Evolutionary conservation across 2,888 invertebrate species (phyloP).

Genomic region (Dinocampus coccinellae): DNA sequence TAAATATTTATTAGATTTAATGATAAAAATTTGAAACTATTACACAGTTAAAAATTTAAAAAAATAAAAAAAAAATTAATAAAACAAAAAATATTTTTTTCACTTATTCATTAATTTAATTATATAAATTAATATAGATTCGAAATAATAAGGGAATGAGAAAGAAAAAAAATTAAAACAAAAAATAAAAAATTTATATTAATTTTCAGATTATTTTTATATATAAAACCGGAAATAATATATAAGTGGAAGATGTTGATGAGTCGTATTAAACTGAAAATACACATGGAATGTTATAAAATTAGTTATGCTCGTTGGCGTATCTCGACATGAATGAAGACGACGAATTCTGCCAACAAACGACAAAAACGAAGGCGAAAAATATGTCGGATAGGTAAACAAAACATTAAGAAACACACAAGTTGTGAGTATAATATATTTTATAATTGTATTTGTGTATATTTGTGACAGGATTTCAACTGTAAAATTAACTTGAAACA

Average conservation of each 20-base stretch:
- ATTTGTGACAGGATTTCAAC: neutral
- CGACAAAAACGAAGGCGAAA: neutral
- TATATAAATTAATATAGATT: too few species aligned
- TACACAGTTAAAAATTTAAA: too few species aligned
- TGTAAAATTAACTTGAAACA: neutral
- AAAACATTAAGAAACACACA: neutral
- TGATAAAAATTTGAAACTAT: too few species aligned
- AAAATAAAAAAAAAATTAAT: too few species aligned
- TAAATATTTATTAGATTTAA: too few species aligned
- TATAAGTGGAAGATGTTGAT: neutral
- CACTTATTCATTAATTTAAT: too few species aligned
- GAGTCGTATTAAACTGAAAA: neutral
- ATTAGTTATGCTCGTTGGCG: conserved; percentile 43
- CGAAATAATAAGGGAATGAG: too few species aligned
- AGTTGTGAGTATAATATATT: neutral
- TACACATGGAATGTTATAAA: conserved; percentile 21
- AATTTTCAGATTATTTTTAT: neutral
- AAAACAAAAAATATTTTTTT: too few species aligned
- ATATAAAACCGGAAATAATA: neutral
- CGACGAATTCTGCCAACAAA: conserved; percentile 39
- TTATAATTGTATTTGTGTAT: neutral
- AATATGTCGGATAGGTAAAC: neutral
- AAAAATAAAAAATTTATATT: too few species aligned
- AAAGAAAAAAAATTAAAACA: too few species aligned
- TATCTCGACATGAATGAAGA: conserved; percentile 56